A percentile compares a stretch with the other conserved stretches of the same genome.
Evolutionary conservation across 2,888 invertebrate genomes (phyloP).

Genomic region (Copidosoma aretas): DNA sequence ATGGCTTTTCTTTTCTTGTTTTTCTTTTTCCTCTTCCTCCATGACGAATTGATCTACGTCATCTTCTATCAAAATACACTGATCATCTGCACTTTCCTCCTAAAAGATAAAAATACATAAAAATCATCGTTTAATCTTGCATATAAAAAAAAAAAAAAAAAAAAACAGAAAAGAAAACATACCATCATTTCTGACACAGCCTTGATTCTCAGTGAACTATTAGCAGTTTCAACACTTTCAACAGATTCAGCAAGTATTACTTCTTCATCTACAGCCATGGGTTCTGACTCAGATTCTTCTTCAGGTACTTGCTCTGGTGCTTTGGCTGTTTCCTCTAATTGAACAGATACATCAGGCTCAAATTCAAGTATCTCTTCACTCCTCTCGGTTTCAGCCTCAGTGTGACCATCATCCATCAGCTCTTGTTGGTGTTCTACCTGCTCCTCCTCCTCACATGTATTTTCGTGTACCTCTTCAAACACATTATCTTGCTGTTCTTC

Average conservation of each 20-base stretch:
- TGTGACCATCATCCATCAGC: not conserved
- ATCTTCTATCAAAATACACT: slow-evolving; percentile 37
- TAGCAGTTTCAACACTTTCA: slow-evolving; percentile 7
- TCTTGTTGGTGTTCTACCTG: slow-evolving; percentile 2
- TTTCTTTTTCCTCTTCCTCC: slow-evolving; percentile 3
- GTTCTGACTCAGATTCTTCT: slow-evolving; percentile 1
- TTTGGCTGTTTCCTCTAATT: slow-evolving; percentile 11
- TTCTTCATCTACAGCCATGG: slow-evolving; percentile 1
- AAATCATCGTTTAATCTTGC: not conserved
- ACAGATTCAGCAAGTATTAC: slow-evolving; percentile 3
- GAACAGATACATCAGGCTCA: slow-evolving; percentile 30
- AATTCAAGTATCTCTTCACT: slow-evolving; percentile 36
- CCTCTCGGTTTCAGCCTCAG: slow-evolving; percentile 13
- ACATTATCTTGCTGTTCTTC: no score
- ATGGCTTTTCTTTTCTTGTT: slow-evolving; percentile 4
- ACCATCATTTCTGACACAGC: slow-evolving; percentile 31
- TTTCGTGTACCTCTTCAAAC: slow-evolving; percentile 5
- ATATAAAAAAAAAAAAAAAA: not conserved
- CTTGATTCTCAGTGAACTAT: slow-evolving; percentile 17
- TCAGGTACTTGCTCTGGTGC: not conserved
- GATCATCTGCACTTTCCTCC: slow-evolving; percentile 32
- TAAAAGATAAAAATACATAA: slow-evolving; percentile 8
- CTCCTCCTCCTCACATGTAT: slow-evolving; percentile 6
- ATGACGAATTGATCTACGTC: slow-evolving; percentile 33
- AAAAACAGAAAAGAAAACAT: not conserved